Base-by-base conservation (phyloP, 2,888 invertebrate genomes). In the Pinctada fucata region DNA sequence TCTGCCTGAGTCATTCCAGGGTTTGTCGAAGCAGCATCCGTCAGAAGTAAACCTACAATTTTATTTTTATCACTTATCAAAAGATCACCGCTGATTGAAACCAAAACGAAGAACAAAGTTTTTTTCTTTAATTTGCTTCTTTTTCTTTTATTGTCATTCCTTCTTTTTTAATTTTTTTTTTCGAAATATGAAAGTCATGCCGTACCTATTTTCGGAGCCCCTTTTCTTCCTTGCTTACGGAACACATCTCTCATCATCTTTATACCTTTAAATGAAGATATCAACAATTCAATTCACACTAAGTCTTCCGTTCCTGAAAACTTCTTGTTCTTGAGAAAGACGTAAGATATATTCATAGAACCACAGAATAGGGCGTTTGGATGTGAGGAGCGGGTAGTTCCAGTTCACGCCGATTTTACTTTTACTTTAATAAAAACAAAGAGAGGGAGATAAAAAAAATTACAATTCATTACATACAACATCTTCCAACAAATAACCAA, bases 1-100 rank as follows among this genome's bases (percentile, higher is more conserved):
- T 85, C 65, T 69, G 52, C 58, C 48, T 84, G 85, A 10, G 88
- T 87, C 48, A 85, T 85, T 5, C 81, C 83, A 2, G 86, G 86
- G 67, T 83, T 84, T 67, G 83, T 85, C 45, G 88, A 88, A 63
- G 85, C 80, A 4, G 87, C 86, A 76, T 89, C 88, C 6, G 89
- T 88, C 72, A 88, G 87, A 5, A 89, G 74, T 16, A 80, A 50
- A 3, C 79, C 79, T 79, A 47, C 5, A 10, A 58, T 58, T 58
- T 58, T 58, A 58, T 10, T 58, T 58, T 13, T 58, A 58, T 58
- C 13, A 58, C 58, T 58, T 6, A 58, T 6, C 8, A 58, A 58
- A 58, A 58, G 58, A 13, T 31, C 31, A 31, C 31, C 31, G 31
- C 31, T 31, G 31, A 31, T 31, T 31, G 31, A 31, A 31, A 31